Conservation (phyloP, 2,797 vertebrate species). For the Orestias chungarensis region DNA sequence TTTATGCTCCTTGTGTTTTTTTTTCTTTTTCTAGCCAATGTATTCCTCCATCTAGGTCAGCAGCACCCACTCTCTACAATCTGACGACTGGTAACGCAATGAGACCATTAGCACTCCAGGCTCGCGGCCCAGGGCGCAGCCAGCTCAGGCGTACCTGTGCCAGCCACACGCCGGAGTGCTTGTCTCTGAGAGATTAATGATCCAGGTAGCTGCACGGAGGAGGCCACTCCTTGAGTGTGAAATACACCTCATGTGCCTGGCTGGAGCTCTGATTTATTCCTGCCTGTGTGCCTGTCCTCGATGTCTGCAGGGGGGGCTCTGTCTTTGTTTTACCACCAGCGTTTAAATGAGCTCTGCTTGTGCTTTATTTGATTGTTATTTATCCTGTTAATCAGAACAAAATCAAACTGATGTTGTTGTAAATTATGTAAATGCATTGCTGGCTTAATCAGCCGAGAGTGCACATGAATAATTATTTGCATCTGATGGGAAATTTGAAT, state of each 20-base stretch:
- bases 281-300: slow-evolving; percentile 56
- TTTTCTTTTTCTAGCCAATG: slow-evolving; percentile 42
- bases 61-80: slow-evolving; percentile 40
- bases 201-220: slow-evolving; percentile 46
- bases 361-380: slow-evolving; percentile 25
- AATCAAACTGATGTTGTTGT: slow-evolving; percentile 33
- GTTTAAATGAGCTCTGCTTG: slow-evolving; percentile 10
- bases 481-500: slow-evolving; percentile 28
- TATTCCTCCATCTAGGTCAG: slow-evolving; percentile 60
- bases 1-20: slow-evolving; percentile 22
- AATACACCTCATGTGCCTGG: slow-evolving; percentile 77
- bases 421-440: slow-evolving; percentile 36
- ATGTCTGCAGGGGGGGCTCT: slow-evolving; percentile 57
- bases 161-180: slow-evolving; percentile 61
- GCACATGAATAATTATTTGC: slow-evolving; percentile 24
- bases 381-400: slow-evolving; percentile 23
- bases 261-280: slow-evolving; percentile 80
- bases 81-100: slow-evolving; percentile 66
- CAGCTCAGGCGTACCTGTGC: slow-evolving; percentile 60
- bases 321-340: slow-evolving; percentile 57
- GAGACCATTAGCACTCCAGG: slow-evolving; percentile 57
- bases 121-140: slow-evolving; percentile 36
- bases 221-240: slow-evolving; percentile 78
- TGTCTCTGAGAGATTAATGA: slow-evolving; percentile 75
- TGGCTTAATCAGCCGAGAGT: slow-evolving; percentile 14